Percentiles rank a stretch among this genome's conserved stretches.
Evolutionary conservation across 2,888 invertebrate species (phyloP).

Genomic region (Pyrgus malvae): DNA sequence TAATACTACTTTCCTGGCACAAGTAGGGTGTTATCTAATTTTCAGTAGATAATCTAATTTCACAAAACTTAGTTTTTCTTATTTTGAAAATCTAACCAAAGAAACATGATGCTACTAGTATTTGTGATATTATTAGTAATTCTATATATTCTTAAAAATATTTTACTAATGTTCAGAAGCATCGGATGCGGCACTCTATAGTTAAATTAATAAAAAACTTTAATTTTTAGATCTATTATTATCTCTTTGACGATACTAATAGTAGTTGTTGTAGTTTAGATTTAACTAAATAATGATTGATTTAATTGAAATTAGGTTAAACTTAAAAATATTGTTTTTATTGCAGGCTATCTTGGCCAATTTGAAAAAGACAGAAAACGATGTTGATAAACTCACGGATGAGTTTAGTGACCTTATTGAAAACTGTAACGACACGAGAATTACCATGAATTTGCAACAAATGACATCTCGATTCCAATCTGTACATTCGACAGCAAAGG

Average conservation of each 20-base stretch:
- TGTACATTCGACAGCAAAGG: conserved; percentile 93
- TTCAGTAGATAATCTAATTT: conserved; percentile 71
- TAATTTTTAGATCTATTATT: neutral
- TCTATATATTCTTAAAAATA: conserved; percentile 38
- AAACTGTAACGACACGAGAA: conserved; percentile 91
- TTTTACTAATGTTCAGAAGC: conserved; percentile 43
- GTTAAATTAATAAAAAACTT: neutral
- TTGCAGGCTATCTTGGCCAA: conserved; percentile 88
- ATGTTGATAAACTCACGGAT: conserved; percentile 93
- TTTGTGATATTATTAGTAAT: conserved; percentile 36
- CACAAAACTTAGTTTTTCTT: conserved; percentile 45
- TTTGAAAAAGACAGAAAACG: conserved; percentile 91
- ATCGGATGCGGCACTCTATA: conserved; percentile 20
- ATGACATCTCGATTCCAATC: conserved; percentile 95
- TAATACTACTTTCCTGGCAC: conserved; percentile 52
- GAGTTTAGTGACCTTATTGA: conserved; percentile 93
- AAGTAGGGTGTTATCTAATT: conserved; percentile 69
- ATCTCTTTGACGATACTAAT: conserved; percentile 55
- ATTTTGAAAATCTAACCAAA: conserved; percentile 16
- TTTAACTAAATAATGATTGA: conserved; percentile 40
- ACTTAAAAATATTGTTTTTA: conserved; percentile 14
- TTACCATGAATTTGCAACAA: conserved; percentile 94
- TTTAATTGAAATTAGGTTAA: neutral
- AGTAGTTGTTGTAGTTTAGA: conserved; percentile 73
- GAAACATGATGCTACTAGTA: conserved; percentile 6